Conservation (phyloP, 2,797 vertebrate species). For the Hoplostethus mediterraneus region DNA sequence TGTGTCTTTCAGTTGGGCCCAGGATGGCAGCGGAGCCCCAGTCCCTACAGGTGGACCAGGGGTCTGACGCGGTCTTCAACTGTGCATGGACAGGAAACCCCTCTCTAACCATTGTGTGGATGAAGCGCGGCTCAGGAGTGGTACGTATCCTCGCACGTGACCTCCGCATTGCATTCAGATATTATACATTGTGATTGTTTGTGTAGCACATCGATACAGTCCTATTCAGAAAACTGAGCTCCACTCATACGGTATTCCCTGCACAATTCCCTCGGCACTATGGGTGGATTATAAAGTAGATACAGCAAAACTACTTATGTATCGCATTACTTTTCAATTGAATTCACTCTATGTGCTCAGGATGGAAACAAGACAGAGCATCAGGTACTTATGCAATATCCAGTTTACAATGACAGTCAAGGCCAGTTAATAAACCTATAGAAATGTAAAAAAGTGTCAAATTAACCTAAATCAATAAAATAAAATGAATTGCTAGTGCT, state of each 20-base stretch:
- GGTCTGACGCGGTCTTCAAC: constrained; percentile 90
- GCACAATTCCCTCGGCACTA: background rate
- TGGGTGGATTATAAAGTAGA: background rate
- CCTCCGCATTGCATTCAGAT: background rate
- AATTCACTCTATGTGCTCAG: no score
- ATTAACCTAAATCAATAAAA: no score
- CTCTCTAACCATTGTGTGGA: constrained; percentile 94
- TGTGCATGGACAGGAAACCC: constrained; percentile 95
- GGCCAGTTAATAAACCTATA: no score
- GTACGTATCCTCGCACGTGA: constrained; percentile 74
- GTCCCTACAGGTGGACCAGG: constrained; percentile 91
- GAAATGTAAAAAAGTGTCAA: no score
- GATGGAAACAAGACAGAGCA: no score
- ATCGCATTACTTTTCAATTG: no score
- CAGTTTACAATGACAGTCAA: no score
- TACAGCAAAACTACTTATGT: no score
- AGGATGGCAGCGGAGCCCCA: constrained; percentile 91
- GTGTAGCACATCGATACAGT: background rate
- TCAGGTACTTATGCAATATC: no score
- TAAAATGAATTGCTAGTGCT: background rate
- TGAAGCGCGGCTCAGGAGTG: constrained; percentile 93
- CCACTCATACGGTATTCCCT: background rate
- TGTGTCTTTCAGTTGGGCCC: constrained; percentile 87
- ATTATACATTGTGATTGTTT: background rate
- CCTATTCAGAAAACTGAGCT: background rate